Evolutionary conservation across 2,113 vertebrate genomes (phyloP).

Genomic region (Aegithalos caudatus): DNA sequence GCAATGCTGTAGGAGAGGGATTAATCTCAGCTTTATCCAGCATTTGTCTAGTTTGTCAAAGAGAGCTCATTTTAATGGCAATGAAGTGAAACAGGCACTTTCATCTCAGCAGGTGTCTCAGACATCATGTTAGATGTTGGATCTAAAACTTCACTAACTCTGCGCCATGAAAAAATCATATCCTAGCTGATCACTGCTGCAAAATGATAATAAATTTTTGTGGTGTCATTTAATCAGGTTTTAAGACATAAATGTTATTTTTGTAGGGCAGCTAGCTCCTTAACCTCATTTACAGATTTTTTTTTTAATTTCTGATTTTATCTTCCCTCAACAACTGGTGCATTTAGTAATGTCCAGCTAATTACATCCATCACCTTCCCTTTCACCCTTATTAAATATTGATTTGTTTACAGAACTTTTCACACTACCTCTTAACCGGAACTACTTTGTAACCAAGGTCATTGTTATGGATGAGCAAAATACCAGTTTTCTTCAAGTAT

Average conservation of each 20-base stretch:
- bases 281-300: neutral
- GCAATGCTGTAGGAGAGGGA: neutral
- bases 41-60: neutral
- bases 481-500: neutral
- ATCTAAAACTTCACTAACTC: neutral
- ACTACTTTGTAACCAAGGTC: neutral
- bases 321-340: neutral
- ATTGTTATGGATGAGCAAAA: neutral
- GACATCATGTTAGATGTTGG: neutral
- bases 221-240: neutral
- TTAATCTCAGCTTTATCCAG: neutral
- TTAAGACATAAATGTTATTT: neutral
- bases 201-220: neutral
- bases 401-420: neutral
- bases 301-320: neutral
- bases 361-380: neutral
- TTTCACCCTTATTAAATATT: neutral
- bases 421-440: neutral
- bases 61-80: neutral
- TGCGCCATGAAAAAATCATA: neutral
- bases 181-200: neutral
- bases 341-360: neutral
- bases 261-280: neutral
- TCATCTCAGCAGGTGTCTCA: neutral
- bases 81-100: neutral